Evolutionary conservation across 2,888 invertebrate species (phyloP).

Genomic region (Drosophila peninsularis): DNA sequence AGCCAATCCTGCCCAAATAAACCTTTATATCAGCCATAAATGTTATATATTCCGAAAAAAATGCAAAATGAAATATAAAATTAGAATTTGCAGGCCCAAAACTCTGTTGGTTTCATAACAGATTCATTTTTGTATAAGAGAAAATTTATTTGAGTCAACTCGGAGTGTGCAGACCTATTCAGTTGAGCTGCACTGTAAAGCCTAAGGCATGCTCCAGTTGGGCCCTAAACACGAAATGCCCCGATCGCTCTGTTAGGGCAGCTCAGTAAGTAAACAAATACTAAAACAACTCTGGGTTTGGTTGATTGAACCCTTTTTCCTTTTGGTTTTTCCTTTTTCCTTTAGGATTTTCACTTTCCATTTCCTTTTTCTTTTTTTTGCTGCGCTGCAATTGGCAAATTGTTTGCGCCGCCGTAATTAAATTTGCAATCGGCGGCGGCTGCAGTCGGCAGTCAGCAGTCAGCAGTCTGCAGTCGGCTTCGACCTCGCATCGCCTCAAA

Average conservation of each 20-base stretch:
- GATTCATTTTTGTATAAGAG: too few species aligned
- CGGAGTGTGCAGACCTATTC: too few species aligned
- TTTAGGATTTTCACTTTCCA: not conserved
- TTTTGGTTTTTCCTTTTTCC: not conserved
- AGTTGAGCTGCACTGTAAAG: too few species aligned
- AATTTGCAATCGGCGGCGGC: conserved; percentile 43
- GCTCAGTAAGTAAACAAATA: not conserved
- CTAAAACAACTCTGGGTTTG: conserved; percentile 9
- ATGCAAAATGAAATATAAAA: too few species aligned
- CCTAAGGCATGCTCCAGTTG: too few species aligned
- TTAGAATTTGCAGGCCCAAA: too few species aligned
- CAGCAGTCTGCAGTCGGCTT: not conserved
- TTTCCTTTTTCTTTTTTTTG: not conserved
- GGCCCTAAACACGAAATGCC: too few species aligned
- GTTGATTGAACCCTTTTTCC: conserved; percentile 7
- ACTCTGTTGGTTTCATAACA: too few species aligned
- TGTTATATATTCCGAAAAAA: too few species aligned
- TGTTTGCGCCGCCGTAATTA: conserved; percentile 56
- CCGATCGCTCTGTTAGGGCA: not conserved
- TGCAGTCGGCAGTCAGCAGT: conserved; percentile 6
- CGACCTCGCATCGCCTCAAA: conserved; percentile 22
- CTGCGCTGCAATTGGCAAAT: conserved; percentile 38
- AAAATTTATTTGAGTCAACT: too few species aligned
- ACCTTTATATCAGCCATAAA: too few species aligned
- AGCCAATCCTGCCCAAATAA: too few species aligned